phyloP scores from a whole-genome alignment of 2,888 invertebrate genomes.

The Pristionchus entomophagus region DNA sequence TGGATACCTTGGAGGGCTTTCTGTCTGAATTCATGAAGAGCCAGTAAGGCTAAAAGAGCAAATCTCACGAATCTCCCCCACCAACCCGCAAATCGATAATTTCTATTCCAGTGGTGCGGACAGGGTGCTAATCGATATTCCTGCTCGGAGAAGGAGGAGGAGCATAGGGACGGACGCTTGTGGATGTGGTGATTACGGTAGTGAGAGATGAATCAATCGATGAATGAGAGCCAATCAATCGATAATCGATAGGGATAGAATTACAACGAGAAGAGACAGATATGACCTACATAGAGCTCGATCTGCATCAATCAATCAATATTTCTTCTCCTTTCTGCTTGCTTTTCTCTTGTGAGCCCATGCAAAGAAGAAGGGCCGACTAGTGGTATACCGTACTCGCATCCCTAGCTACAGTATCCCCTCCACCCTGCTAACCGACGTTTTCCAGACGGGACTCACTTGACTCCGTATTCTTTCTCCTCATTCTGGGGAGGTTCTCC shows the following conservation, averaged over 20 bases:
- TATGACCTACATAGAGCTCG: constrained; percentile 51
- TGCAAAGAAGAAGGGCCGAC: constrained; percentile 44
- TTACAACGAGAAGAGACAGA: not conserved
- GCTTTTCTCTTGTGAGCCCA: constrained; percentile 18
- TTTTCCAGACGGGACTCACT: constrained; percentile 62
- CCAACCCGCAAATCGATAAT: constrained; percentile 8
- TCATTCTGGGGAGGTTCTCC: constrained; percentile 69
- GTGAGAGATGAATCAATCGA: constrained; percentile 34
- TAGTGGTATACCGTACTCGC: not conserved
- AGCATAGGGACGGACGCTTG: not conserved
- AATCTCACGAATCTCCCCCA: not conserved
- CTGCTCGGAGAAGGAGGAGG: not conserved
- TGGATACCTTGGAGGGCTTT: constrained; percentile 34
- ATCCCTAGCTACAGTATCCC: not conserved
- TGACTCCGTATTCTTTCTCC: constrained; percentile 73
- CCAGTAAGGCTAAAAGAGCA: not conserved
- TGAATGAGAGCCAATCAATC: not conserved
- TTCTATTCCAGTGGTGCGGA: not conserved
- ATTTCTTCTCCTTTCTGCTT: not conserved
- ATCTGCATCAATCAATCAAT: constrained; percentile 48
- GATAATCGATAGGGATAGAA: constrained; percentile 5
- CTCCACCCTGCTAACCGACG: not conserved
- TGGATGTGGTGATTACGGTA: constrained; percentile 31
- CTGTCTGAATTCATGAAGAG: constrained; percentile 26
- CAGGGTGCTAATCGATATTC: constrained; percentile 31